Evolutionary conservation across 2,888 invertebrate species (phyloP).

Genomic region (Arge pagana): DNA sequence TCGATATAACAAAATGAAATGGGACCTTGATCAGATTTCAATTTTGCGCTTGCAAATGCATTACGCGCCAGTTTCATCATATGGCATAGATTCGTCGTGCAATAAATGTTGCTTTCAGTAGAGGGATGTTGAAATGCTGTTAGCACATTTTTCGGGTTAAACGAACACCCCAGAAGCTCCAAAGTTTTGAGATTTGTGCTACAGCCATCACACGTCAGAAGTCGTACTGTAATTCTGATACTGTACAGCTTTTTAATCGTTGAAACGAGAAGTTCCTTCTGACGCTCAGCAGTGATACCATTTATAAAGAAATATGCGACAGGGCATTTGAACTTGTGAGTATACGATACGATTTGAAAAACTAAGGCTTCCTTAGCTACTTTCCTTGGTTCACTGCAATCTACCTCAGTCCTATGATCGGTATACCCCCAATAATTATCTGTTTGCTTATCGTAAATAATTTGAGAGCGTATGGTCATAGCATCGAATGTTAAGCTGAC

Average conservation of each 20-base stretch:
- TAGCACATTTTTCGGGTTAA: constrained; percentile 1
- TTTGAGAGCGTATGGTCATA: too few relatives aligned
- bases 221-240: constrained; percentile 11
- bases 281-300: constrained; percentile 4
- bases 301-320: constrained; percentile 22
- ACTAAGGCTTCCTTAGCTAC: constrained; percentile 14
- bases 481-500: too few relatives aligned
- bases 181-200: constrained; percentile 11
- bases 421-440: too few relatives aligned
- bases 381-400: constrained; percentile 8
- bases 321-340: constrained; percentile 17
- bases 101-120: constrained; percentile 2
- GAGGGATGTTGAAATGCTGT: constrained; percentile 12
- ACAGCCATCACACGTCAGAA: constrained; percentile 14
- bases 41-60: constrained; percentile 9
- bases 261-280: background rate
- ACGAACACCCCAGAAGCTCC: constrained; percentile 6
- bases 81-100: constrained; percentile 21
- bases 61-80: constrained; percentile 21
- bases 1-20: constrained; percentile 27
- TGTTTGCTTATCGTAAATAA: too few relatives aligned
- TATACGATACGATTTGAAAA: constrained; percentile 21
- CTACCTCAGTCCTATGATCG: too few relatives aligned
- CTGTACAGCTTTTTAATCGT: constrained; percentile 11
- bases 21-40: constrained; percentile 17